A percentile compares a stretch with the other conserved stretches of the same genome.
Evolutionary conservation across 1,140 invertebrate genomes (phyloP).

Genomic region (Hetaerina americana): DNA sequence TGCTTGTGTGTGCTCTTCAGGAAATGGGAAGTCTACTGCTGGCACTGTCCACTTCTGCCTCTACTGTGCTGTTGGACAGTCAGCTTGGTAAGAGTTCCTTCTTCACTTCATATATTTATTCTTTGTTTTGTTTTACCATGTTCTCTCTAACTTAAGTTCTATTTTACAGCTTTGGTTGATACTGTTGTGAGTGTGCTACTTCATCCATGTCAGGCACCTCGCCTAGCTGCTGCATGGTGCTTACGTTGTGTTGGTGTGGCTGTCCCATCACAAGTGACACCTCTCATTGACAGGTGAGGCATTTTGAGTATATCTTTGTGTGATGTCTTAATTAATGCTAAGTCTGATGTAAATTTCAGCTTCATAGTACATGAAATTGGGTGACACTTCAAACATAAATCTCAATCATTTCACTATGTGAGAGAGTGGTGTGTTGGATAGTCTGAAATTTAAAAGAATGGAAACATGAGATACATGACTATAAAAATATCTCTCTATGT

Average conservation of each 20-base stretch:
- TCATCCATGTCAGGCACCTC: constrained; percentile 83
- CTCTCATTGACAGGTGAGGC: constrained; percentile 70
- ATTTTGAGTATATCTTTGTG: too few species aligned
- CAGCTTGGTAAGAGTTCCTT: constrained; percentile 47
- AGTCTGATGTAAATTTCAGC: too few species aligned
- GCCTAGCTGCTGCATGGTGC: constrained; percentile 89
- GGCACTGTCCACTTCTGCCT: constrained; percentile 81
- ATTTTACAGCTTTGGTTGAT: constrained; percentile 36
- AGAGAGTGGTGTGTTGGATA: too few species aligned
- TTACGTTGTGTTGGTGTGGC: constrained; percentile 82
- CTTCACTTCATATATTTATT: constrained; percentile 7
- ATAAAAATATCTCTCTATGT: too few species aligned
- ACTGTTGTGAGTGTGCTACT: constrained; percentile 66
- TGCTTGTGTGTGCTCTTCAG: constrained; percentile 85
- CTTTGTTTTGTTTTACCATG: constrained; percentile 24
- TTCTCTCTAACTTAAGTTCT: constrained; percentile 36
- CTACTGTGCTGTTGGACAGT: constrained; percentile 74
- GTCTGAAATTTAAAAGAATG: too few species aligned
- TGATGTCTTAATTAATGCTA: too few species aligned
- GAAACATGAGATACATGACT: too few species aligned
- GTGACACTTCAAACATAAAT: too few species aligned
- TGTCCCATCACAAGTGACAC: constrained; percentile 85
- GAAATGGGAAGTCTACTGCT: constrained; percentile 77
- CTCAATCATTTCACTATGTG: too few species aligned
- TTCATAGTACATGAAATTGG: too few species aligned